Base-by-base conservation (phyloP, 2,888 invertebrate genomes). In the Aphrophora alni region DNA sequence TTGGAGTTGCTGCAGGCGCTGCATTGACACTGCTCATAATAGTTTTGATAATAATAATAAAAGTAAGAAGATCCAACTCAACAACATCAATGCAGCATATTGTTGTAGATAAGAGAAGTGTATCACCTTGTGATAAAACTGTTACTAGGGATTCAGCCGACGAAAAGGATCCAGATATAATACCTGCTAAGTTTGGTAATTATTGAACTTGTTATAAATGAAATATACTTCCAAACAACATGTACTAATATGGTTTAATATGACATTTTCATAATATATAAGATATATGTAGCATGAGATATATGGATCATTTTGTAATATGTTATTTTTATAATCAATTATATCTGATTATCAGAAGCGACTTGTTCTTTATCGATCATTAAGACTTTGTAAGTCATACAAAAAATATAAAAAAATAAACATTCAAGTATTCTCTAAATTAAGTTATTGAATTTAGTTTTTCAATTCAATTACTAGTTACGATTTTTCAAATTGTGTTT, bases 101-200 rank as follows among this genome's bases (percentile, higher is more conserved):
- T 4, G 59, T 70, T 38, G 26, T 77, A 33, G 71, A 78, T 10
- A 78, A 75, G 24, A 68, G 28, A 17, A 73, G 28, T 4, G 33
- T 78, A 0, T 33, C 78, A 7, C 78, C 44, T 0, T 26, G 70
- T 71, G 59, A 80, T 44, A 79, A 82, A 72, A 75, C 82, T 28
- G 70, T 51, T 27, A 70, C 88, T 69, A 87, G 88, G 82, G 89
- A 89, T 75, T 84, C 86, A 21, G 84, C 86, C 14, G 91, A 92
- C 85, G 92, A 92, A 86, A 90, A 91, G 85, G 94, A 94, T 89
- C 94, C 94, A 24, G 94, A 94, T 88, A 92, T 94, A 82, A 94
- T 94, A 87, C 94, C 94, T 83, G 93, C 93, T 83, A 93, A 93
- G 90, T 93, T 92, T 86, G 93, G 93, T 93, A 89, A 89, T 89